phyloP scores from a whole-genome alignment of 1,140 invertebrate genomes.

The Pseudomyrmex concolor region DNA sequence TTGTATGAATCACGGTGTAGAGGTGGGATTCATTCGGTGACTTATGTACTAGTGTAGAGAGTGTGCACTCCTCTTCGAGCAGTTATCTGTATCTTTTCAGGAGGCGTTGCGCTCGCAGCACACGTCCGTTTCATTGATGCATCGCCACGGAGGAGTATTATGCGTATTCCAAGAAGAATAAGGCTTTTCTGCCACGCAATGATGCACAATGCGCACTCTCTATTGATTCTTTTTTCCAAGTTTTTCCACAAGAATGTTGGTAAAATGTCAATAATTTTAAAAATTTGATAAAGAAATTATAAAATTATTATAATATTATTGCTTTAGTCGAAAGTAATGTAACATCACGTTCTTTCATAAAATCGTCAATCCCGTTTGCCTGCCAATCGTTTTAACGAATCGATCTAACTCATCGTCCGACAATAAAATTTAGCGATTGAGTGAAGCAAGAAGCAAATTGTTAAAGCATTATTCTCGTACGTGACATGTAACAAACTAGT shows the following conservation, averaged over 20 bases:
- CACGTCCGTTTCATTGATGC: conserved; percentile 29
- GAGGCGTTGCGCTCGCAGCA: conserved; percentile 10
- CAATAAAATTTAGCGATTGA: conserved; percentile 33
- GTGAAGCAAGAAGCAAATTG: conserved; percentile 3
- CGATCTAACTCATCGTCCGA: neutral
- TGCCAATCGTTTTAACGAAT: too few relatives aligned
- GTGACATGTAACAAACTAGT: conserved; percentile 37
- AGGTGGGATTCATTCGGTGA: conserved; percentile 31
- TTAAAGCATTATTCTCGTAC: conserved; percentile 22
- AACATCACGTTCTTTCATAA: neutral
- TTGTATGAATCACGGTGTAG: conserved; percentile 22
- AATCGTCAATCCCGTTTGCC: neutral
- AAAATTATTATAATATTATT: too few relatives aligned
- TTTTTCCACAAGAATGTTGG: too few relatives aligned
- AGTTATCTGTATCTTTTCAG: conserved; percentile 42
- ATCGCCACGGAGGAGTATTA: neutral
- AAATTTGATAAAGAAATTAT: neutral
- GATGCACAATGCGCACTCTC: conserved; percentile 22
- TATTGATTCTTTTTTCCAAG: neutral
- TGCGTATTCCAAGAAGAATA: conserved; percentile 12
- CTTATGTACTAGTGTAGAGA: conserved; percentile 15
- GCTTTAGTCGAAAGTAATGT: neutral
- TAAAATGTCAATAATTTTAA: too few relatives aligned
- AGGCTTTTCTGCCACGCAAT: neutral
- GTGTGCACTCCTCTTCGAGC: conserved; percentile 26